Evolutionary conservation across 2,888 invertebrate genomes (phyloP).

Genomic region (Epicampocera succincta): DNA sequence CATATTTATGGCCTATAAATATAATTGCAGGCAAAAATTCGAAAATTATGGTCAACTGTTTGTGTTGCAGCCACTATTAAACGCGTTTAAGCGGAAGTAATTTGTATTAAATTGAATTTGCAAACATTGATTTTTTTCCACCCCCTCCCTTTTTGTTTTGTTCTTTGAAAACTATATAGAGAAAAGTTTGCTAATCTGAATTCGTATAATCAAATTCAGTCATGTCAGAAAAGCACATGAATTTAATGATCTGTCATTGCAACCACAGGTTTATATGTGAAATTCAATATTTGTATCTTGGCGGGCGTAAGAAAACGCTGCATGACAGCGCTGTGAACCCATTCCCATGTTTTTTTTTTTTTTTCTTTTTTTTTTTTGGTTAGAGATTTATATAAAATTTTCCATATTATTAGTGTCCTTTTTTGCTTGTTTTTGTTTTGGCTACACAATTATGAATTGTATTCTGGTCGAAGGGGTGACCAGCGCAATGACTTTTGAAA

Average conservation of each 20-base stretch:
- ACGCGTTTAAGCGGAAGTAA: constrained; percentile 63
- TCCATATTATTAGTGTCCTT: constrained; percentile 1
- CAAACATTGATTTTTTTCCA: constrained; percentile 12
- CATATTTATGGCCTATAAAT: constrained; percentile 59
- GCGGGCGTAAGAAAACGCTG: background rate
- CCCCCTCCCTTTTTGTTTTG: too few species aligned
- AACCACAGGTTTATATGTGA: constrained; percentile 36
- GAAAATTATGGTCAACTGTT: constrained; percentile 39
- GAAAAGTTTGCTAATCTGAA: constrained; percentile 19
- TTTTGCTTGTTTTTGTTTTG: constrained; percentile 8
- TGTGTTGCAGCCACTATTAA: constrained; percentile 47
- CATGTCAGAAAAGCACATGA: constrained; percentile 50
- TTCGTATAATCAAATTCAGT: constrained; percentile 58
- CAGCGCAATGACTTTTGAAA: background rate
- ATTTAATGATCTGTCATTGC: constrained; percentile 56
- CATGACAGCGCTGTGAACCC: background rate
- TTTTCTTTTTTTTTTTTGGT: too few species aligned
- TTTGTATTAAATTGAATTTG: constrained; percentile 55
- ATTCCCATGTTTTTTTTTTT: background rate
- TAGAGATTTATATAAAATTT: constrained; percentile 43
- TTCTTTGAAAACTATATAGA: constrained; percentile 22
- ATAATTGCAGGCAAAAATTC: constrained; percentile 24
- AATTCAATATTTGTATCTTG: background rate
- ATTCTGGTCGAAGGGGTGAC: background rate
- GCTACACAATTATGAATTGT: constrained; percentile 7